A percentile compares a stretch with the other conserved stretches of the same genome.
These are phyloP conservation scores for Coregonus suidteri DNA, from an alignment of 2,797 vertebrate species.

Conservation along the genomic window DNA sequence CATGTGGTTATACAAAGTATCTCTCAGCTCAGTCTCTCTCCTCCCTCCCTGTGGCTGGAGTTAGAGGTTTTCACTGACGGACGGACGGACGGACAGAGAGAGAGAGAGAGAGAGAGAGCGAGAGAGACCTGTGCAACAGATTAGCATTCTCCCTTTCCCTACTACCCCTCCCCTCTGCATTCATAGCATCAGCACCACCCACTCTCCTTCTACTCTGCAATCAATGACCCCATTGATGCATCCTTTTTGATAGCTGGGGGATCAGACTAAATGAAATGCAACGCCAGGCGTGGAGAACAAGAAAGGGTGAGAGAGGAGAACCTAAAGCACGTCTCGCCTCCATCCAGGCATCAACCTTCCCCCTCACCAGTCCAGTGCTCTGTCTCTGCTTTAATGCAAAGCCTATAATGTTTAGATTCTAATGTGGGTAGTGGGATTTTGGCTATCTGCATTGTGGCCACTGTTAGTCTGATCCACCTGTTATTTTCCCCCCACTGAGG, in stretches of 20 bases:
- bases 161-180: conserved; percentile 35
- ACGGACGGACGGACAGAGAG: not conserved
- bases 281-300: conserved; percentile 30
- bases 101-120: not conserved
- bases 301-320: conserved; percentile 14
- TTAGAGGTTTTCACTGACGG: conserved; percentile 47
- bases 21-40: conserved; percentile 41
- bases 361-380: not conserved
- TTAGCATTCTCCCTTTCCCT: conserved; percentile 52
- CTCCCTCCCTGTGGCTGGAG: conserved; percentile 58
- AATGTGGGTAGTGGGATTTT: conserved; percentile 57
- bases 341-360: conserved; percentile 2
- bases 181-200: conserved; percentile 63
- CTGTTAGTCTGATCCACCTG: conserved; percentile 75
- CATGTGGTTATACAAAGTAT: conserved; percentile 76
- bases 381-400: conserved; percentile 41
- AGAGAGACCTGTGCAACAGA: conserved; percentile 56
- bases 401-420: conserved; percentile 52
- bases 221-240: conserved; percentile 64
- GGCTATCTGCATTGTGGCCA: conserved; percentile 67
- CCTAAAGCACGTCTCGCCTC: conserved; percentile 8
- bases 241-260: conserved; percentile 52
- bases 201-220: conserved; percentile 49
- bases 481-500: conserved; percentile 70
- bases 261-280: conserved; percentile 52